Evolutionary conservation across 2,888 invertebrate genomes (phyloP).

Genomic region (Microplitis deprimator): DNA sequence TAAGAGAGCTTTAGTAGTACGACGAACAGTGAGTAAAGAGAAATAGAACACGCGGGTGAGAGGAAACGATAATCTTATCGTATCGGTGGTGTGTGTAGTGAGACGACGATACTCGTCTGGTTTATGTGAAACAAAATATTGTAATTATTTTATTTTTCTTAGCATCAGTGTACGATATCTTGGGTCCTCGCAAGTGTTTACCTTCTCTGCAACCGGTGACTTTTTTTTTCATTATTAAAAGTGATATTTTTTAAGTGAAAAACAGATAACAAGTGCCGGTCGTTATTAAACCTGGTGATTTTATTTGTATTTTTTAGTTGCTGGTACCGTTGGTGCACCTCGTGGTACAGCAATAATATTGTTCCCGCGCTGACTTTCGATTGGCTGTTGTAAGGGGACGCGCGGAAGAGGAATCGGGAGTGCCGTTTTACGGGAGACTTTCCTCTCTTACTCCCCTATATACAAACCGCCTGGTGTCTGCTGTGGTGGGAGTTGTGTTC

Average conservation of each 20-base stretch:
- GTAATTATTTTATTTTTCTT: too few relatives aligned
- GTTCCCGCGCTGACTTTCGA: conserved; percentile 66
- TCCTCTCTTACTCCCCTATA: conserved; percentile 8
- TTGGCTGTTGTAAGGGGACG: conserved; percentile 54
- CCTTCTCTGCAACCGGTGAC: too few relatives aligned
- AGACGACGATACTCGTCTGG: conserved; percentile 10
- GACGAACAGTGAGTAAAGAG: not conserved
- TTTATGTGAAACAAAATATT: not conserved
- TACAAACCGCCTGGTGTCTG: not conserved
- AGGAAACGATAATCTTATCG: conserved; percentile 34
- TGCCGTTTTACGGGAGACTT: conserved; percentile 42
- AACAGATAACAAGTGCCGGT: conserved; percentile 5
- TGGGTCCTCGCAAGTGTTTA: too few relatives aligned
- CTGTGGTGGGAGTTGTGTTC: conserved; percentile 60
- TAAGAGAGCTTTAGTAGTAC: not conserved
- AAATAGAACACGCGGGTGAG: conserved; percentile 14
- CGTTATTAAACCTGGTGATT: not conserved
- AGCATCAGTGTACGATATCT: too few relatives aligned
- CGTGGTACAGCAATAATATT: conserved; percentile 66
- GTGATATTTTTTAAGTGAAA: not conserved
- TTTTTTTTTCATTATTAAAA: not conserved
- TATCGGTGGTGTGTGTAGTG: conserved; percentile 16
- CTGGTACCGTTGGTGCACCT: conserved; percentile 45
- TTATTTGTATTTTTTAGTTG: not conserved
- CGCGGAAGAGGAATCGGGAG: conserved; percentile 38